phyloP scores from a whole-genome alignment of 2,113 vertebrate genomes.

The Nipponia nippon region DNA sequence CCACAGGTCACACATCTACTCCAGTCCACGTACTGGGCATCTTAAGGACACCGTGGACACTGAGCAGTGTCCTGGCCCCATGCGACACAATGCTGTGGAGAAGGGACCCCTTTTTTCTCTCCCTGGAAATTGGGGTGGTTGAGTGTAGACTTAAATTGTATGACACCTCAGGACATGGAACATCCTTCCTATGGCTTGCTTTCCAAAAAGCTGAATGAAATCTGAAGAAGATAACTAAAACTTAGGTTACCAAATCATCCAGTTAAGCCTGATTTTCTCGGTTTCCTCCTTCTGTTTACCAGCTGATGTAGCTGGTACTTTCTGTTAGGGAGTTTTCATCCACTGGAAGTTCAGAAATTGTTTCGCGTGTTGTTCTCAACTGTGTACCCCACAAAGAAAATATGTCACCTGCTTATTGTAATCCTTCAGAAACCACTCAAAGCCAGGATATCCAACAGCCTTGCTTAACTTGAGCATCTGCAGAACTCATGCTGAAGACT shows the following conservation, averaged over 20 bases:
- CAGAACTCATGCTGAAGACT: neutral
- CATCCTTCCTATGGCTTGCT: neutral
- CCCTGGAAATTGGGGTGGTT: neutral
- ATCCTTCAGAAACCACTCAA: neutral
- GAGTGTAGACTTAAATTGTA: neutral
- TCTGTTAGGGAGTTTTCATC: neutral
- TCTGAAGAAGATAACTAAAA: neutral
- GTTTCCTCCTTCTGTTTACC: neutral
- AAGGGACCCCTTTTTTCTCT: neutral
- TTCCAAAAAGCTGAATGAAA: neutral
- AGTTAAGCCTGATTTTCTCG: neutral
- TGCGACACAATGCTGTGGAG: neutral
- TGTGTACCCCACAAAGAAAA: neutral
- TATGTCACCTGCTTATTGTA: neutral
- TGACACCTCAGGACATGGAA: neutral
- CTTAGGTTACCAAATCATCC: neutral
- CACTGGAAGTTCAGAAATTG: neutral
- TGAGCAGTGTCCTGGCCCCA: neutral
- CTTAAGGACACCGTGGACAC: neutral
- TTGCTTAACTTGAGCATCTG: neutral
- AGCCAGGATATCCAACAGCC: neutral
- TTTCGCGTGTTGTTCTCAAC: neutral
- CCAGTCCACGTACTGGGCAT: accelerated
- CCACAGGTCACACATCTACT: accelerated
- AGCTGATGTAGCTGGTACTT: neutral